phyloP scores from a whole-genome alignment of 2,888 invertebrate species.

The Stratiomys singularior region DNA sequence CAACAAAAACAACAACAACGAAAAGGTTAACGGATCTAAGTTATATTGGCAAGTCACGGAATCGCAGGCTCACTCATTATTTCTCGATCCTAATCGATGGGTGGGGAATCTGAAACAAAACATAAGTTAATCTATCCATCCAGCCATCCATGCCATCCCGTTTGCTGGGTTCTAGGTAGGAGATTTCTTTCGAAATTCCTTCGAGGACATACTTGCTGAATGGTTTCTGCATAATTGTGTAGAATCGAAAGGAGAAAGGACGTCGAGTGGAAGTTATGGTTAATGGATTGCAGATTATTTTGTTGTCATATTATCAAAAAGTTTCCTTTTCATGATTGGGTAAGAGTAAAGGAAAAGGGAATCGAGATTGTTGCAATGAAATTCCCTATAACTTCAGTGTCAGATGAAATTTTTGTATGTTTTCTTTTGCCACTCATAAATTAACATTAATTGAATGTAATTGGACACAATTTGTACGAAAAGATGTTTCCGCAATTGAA shows the following conservation, averaged over 20 bases:
- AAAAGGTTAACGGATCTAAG: slow-evolving; percentile 7
- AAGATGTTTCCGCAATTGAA: no score
- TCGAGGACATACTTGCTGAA: not conserved
- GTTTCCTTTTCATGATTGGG: not conserved
- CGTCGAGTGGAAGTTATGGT: not conserved
- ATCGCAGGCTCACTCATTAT: slow-evolving; percentile 7
- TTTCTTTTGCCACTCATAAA: not conserved
- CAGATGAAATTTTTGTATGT: not conserved
- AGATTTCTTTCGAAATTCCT: not conserved
- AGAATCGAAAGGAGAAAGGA: no score
- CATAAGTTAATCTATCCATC: no score
- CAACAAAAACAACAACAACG: not conserved
- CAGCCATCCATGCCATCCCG: not conserved
- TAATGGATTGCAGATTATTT: not conserved
- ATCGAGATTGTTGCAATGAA: not conserved
- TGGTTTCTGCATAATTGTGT: not conserved
- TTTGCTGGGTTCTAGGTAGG: not conserved
- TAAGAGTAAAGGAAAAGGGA: not conserved
- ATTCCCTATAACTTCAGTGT: not conserved
- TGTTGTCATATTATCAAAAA: not conserved
- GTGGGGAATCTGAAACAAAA: not conserved
- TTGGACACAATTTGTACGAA: not conserved
- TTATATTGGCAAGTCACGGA: slow-evolving; percentile 21
- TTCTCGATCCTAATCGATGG: not conserved
- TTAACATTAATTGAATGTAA: slow-evolving; percentile 17